Evolutionary conservation across 2,113 vertebrate species (phyloP).

Genomic region (Ophiodon elongatus): DNA sequence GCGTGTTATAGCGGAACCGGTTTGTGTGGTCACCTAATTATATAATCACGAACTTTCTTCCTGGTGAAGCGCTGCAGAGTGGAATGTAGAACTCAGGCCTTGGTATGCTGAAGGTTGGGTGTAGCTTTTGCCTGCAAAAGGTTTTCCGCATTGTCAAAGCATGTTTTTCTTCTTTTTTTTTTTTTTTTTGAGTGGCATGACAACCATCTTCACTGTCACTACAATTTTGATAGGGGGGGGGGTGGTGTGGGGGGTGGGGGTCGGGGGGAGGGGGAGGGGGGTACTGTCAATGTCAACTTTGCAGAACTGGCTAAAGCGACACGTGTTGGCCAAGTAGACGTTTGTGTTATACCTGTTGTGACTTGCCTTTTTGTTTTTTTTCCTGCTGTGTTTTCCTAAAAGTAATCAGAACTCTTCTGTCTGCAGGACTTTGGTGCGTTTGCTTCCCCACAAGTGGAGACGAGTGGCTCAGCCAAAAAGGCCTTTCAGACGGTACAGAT

Average conservation of each 20-base stretch:
- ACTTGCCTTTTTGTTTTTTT: conserved; percentile 28
- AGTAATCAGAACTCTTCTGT: conserved; percentile 13
- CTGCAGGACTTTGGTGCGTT: conserved; percentile 93
- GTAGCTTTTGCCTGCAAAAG: conserved; percentile 22
- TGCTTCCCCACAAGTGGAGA: conserved; percentile 90
- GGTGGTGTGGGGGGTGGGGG: no score
- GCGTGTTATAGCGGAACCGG: background rate
- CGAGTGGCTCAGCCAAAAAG: conserved; percentile 87
- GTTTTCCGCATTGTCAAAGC: conserved; percentile 17
- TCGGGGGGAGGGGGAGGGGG: no score
- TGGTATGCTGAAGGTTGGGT: conserved; percentile 45
- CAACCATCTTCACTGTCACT: background rate
- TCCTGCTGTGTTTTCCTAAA: conserved; percentile 33
- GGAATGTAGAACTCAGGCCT: conserved; percentile 36
- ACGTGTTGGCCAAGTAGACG: background rate
- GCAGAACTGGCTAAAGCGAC: background rate
- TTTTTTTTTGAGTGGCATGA: conserved; percentile 6
- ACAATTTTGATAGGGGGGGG: no score
- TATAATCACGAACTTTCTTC: background rate
- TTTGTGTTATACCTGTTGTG: conserved; percentile 9
- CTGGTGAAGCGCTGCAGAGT: background rate
- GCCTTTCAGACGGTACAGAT: conserved; percentile 83
- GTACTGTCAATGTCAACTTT: background rate
- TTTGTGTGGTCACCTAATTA: background rate
- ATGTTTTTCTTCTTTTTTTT: conserved; percentile 40